phyloP scores from a whole-genome alignment of 2,888 invertebrate species.

The Drosophila dives region DNA sequence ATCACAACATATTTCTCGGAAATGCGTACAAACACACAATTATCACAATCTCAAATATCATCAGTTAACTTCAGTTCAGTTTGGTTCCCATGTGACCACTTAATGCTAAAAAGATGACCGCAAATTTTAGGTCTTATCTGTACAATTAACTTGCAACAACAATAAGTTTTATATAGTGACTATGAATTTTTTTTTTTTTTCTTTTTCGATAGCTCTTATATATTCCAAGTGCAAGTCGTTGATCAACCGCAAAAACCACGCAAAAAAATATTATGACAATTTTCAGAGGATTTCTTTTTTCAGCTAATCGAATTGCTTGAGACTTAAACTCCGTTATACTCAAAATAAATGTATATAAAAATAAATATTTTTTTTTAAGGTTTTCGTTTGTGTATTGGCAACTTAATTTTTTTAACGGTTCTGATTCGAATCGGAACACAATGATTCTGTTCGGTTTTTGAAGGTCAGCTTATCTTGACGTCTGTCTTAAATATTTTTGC shows the following conservation, averaged over 20 bases:
- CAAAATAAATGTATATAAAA: too few relatives aligned
- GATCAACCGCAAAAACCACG: slow-evolving; percentile 38
- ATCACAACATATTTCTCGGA: slow-evolving; percentile 45
- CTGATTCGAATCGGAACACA: not conserved
- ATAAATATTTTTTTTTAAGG: not conserved
- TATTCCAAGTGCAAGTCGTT: slow-evolving; percentile 31
- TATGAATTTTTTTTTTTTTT: slow-evolving; percentile 4
- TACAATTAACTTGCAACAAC: slow-evolving; percentile 37
- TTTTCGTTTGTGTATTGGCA: not conserved
- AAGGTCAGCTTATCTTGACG: slow-evolving; percentile 5
- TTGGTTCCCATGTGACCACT: slow-evolving; percentile 46
- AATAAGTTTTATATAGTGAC: slow-evolving; percentile 32
- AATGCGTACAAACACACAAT: slow-evolving; percentile 25
- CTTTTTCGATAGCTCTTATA: not conserved
- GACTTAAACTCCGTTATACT: not conserved
- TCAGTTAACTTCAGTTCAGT: slow-evolving; percentile 22
- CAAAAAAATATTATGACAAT: slow-evolving; percentile 9
- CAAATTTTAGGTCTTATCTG: slow-evolving; percentile 67
- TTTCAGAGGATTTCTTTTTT: not conserved
- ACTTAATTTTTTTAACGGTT: not conserved
- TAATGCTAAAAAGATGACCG: slow-evolving; percentile 68
- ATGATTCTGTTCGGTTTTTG: not conserved
- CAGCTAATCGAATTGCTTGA: not conserved
- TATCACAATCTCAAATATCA: slow-evolving; percentile 41
- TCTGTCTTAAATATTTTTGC: not conserved